A percentile compares a stretch with the other conserved stretches of the same genome.
phyloP scores from a whole-genome alignment of 1,140 invertebrate genomes.

The Drosophila sp. region DNA sequence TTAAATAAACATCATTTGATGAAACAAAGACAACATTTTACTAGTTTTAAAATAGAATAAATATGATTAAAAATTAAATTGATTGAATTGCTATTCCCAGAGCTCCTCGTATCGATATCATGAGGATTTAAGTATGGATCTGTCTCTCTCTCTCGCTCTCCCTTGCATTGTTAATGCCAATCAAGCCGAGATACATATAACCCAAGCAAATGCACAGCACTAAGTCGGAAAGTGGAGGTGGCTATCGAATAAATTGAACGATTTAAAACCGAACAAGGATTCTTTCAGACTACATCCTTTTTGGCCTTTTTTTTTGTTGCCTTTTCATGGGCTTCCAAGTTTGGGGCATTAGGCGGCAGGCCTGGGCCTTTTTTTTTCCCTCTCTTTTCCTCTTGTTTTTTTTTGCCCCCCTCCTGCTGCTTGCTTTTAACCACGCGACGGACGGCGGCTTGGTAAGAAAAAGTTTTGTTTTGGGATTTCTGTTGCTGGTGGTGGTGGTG shows the following conservation, averaged over 20 bases:
- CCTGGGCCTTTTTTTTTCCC: neutral
- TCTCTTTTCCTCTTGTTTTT: neutral
- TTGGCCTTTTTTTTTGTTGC: neutral
- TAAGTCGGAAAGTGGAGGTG: neutral
- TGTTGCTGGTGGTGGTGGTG: constrained; percentile 27
- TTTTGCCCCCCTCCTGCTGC: constrained; percentile 1
- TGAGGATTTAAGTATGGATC: too few species aligned
- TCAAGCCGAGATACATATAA: neutral
- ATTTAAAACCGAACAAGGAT: constrained; percentile 7
- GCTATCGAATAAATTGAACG: constrained; percentile 17
- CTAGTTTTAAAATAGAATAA: too few species aligned
- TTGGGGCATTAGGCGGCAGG: constrained; percentile 20
- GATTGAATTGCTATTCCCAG: neutral
- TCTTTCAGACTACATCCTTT: neutral
- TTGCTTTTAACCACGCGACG: constrained; percentile 37
- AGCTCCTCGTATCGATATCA: neutral
- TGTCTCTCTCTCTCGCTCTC: neutral
- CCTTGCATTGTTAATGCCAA: constrained; percentile 2
- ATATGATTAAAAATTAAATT: neutral
- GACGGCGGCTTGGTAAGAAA: constrained; percentile 58
- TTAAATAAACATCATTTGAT: too few species aligned
- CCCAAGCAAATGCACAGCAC: neutral
- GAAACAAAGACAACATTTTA: too few species aligned
- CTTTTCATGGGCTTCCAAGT: constrained; percentile 20
- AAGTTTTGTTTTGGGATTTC: constrained; percentile 75